Base-by-base conservation (phyloP, 2,113 vertebrate genomes). In the Strigops habroptila region DNA sequence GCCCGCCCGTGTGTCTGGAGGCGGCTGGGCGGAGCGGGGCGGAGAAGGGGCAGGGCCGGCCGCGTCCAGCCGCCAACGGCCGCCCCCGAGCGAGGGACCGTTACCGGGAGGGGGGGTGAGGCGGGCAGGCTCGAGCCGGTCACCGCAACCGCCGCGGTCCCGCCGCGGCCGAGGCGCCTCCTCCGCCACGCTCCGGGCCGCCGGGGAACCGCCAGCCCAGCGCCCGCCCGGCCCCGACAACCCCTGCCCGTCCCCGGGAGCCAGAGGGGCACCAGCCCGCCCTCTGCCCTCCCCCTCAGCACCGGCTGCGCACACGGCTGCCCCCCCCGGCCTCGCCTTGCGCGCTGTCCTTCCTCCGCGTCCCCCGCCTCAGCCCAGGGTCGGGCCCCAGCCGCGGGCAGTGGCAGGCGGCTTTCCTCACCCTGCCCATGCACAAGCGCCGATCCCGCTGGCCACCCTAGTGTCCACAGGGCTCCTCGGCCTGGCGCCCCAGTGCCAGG, bases 331-430 rank as follows among this genome's bases (percentile, higher is more conserved):
- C 21, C 33, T 59, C 55, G 13, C 21, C 3, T 15, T 23, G 55
- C 8, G 13, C 21, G 6, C 33, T n/a, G 33, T n/a, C 33, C 21
- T n/a, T 59, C 55, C 33, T 59, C 33, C 55, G 19, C 30, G 2
- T 3, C 10, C 14, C 51, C 57, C 9, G 37, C 33, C 63, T 21
- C 16, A n/a, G 25, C 31, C 48, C 18, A 0, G 31, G 14, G 10
- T 7, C 25, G 3, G 21, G 31, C 33, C 67, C 15, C 33, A 7
- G 39, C 44, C n/a, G 0, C 4, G 12, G 10, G 3, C 3, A 6
- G 14, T 0, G 10, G 12, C 39, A 1, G 16, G 46, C 2, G 9
- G 24, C 10, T 31, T 15, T 12, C 19, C 25, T 7, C 24, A 6
- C 44, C 37, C 18, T 8, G 9, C 6, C 57, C 18, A 2, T 4